Base-by-base conservation (phyloP, 2,797 vertebrate genomes). In the Neoniphon sammara region DNA sequence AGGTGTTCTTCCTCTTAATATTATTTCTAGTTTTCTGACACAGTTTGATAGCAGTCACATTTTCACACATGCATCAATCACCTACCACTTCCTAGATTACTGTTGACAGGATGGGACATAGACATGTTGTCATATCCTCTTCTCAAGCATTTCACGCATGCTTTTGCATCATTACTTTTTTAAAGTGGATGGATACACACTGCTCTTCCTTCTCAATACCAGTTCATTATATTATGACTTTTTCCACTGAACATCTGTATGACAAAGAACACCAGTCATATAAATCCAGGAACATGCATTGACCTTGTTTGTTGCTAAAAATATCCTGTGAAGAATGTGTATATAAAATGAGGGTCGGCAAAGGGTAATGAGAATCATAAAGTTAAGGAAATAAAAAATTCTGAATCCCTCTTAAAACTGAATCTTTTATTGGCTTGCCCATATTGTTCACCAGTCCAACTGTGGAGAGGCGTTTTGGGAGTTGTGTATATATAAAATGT, bases 1-100 rank as follows among this genome's bases (percentile, higher is more conserved):
- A 52, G 47, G 34, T 75, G 57, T 60, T 17, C 70, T 85, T 87
- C 71, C 31, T 77, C n/a, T 49, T 61, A 30, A 58, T 9, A 60
- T 11, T 42, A 50, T 71, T 11, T 11, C 21, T 54, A 25, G 34
- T 54, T 87, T 80, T 63, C 68, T 75, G 7, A 34, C 65, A 54
- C 63, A 66, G 70, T 71, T 65, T 11, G 36, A 50, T 85, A 23
- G 5, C 27, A 67, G 17, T 52, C 2, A 54, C 49, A 66, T 11
- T 77, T 73, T 82, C 58, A 69, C 60, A 70, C 20, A 8, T 15
- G 3, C 27, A 21, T 82, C 75, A 77, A 59, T 47, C 44, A 63
- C 8, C 6, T 1, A 3, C 0, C 1, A 6, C 47, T 56, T 14
- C 39, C 15, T 11, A 50, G 39, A 7, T 2, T 20, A 18, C 2